These are phyloP conservation scores for Coenonympha arcania DNA, from an alignment of 2,888 invertebrate genomes.

Conservation along the genomic window DNA sequence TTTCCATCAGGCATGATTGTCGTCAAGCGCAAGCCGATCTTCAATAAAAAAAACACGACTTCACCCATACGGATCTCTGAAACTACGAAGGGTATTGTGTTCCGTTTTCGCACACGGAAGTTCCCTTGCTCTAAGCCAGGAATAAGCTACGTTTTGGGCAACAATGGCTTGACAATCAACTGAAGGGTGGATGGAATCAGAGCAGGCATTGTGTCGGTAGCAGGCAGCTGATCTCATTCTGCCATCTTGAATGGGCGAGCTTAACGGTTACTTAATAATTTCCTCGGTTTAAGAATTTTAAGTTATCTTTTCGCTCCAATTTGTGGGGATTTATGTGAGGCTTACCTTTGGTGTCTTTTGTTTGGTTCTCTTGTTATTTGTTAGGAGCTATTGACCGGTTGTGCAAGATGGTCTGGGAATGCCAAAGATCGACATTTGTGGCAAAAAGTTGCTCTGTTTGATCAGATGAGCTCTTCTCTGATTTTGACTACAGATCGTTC, in stretches of 20 bases:
- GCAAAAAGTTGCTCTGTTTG: neutral
- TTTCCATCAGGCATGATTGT: no score
- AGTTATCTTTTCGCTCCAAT: constrained; percentile 36
- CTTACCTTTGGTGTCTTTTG: constrained; percentile 15
- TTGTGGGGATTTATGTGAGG: constrained; percentile 32
- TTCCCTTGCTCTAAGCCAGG: constrained; percentile 51
- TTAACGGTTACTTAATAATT: constrained; percentile 29
- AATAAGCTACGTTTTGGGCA: constrained; percentile 51
- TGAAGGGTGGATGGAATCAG: constrained; percentile 56
- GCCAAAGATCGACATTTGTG: neutral
- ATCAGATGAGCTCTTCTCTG: neutral
- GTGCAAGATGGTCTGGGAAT: neutral
- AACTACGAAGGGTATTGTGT: constrained; percentile 2
- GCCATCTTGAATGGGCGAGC: constrained; percentile 28
- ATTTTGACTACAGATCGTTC: no score
- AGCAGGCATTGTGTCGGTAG: constrained; percentile 49
- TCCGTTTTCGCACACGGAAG: constrained; percentile 67
- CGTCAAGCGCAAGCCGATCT: no score
- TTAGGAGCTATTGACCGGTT: constrained; percentile 4
- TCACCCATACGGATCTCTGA: constrained; percentile 17
- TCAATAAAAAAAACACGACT: no score
- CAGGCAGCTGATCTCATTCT: constrained; percentile 62
- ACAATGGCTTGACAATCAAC: constrained; percentile 60
- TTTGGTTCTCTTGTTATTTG: constrained; percentile 6
- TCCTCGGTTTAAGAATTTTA: constrained; percentile 12